phyloP scores from a whole-genome alignment of 2,888 invertebrate species.

The Leptinotarsa rubiginosa region DNA sequence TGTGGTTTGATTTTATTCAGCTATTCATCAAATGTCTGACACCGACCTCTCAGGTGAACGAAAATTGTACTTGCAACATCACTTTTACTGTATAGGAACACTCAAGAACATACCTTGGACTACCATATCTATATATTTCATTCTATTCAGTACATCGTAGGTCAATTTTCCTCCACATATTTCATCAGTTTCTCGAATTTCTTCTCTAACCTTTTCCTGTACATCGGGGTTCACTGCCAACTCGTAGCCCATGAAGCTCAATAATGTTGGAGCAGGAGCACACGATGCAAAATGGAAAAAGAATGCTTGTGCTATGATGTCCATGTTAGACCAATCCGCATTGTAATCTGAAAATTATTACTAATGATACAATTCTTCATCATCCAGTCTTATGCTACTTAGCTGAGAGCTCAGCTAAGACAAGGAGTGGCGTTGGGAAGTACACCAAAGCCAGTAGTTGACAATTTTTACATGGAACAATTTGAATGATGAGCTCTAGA shows the following conservation, averaged over 20 bases:
- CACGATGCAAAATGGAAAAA: slow-evolving; percentile 23
- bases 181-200: slow-evolving; percentile 8
- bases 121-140: slow-evolving; percentile 26
- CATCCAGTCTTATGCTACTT: no score
- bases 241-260: slow-evolving; percentile 27
- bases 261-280: slow-evolving; percentile 22
- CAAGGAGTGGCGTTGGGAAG: no score
- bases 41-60: no score
- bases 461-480: no score
- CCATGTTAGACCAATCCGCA: slow-evolving; percentile 23
- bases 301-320: slow-evolving; percentile 23
- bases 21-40: no score
- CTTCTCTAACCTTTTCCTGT: slow-evolving; percentile 13
- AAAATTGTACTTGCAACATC: no score
- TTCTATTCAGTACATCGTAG: slow-evolving; percentile 4
- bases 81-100: no score
- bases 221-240: slow-evolving; percentile 24
- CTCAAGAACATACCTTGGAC: slow-evolving; percentile 5
- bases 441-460: no score
- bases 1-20: no score
- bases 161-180: slow-evolving; percentile 12
- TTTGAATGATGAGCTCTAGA: no score
- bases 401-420: no score
- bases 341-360: slow-evolving; percentile 8
- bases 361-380: no score